Conservation (phyloP, 1,140 invertebrate species). For the Pseudachorutes palmiensis region DNA sequence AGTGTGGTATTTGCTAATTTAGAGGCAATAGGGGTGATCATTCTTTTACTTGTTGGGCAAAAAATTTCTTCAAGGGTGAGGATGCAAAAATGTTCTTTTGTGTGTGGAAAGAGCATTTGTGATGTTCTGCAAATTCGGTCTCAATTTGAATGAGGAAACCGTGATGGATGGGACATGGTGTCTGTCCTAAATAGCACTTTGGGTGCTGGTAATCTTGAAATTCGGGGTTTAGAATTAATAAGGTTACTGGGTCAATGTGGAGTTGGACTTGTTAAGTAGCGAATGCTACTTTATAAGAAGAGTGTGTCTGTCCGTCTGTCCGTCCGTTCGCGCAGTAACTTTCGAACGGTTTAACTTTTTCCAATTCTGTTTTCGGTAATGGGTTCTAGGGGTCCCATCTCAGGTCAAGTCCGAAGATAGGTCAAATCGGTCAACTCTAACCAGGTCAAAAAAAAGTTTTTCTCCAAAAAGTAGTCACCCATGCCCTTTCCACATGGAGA, state of each 20-base stretch:
- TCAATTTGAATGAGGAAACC: background rate
- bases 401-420: no score
- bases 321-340: no score
- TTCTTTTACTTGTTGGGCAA: no score
- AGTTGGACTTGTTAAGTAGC: background rate
- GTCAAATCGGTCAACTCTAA: no score
- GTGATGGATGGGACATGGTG: background rate
- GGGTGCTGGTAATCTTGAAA: background rate
- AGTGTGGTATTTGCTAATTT: no score
- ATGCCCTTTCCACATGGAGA: no score
- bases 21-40: no score
- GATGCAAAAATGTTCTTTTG: background rate
- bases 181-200: background rate
- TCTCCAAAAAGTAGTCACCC: no score
- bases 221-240: background rate
- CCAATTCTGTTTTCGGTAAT: no score
- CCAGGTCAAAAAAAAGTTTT: no score
- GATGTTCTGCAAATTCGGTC: background rate
- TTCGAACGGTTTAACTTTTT: no score
- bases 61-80: background rate
- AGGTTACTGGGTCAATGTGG: background rate
- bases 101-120: background rate
- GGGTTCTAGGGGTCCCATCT: no score
- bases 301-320: background rate
- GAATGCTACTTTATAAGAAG: background rate